These are phyloP conservation scores for Drosophila mauritiana DNA, from an alignment of 1,140 invertebrate species.

Conservation along the genomic window DNA sequence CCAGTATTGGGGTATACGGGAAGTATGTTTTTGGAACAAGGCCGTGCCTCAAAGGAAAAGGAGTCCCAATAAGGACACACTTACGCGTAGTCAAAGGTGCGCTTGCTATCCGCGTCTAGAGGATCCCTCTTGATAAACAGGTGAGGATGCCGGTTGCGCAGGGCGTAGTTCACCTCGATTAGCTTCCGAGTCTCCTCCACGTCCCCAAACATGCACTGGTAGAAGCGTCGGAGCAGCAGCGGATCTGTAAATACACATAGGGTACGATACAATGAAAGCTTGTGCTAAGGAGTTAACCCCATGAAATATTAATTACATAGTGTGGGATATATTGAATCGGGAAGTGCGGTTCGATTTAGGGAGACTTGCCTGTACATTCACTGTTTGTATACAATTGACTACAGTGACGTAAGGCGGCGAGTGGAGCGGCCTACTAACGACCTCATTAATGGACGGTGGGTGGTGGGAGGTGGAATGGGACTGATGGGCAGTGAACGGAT, in stretches of 20 bases:
- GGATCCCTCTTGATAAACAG: constrained; percentile 89
- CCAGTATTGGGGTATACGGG: background rate
- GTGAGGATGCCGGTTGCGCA: constrained; percentile 88
- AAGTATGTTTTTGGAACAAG: too few relatives aligned
- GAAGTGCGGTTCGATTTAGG: background rate
- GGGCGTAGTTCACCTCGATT: constrained; percentile 88
- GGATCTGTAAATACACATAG: constrained; percentile 49
- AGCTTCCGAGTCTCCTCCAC: constrained; percentile 87
- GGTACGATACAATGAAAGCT: too few relatives aligned
- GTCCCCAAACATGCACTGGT: constrained; percentile 85
- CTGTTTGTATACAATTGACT: constrained; percentile 22
- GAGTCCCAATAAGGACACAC: background rate
- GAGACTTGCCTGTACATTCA: background rate
- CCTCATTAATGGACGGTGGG: constrained; percentile 56
- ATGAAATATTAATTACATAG: too few relatives aligned
- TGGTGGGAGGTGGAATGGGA: background rate
- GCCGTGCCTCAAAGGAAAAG: too few relatives aligned
- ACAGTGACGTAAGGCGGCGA: constrained; percentile 57
- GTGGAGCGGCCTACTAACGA: constrained; percentile 61
- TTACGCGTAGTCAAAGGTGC: constrained; percentile 80
- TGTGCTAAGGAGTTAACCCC: too few relatives aligned
- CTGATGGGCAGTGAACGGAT: constrained; percentile 15
- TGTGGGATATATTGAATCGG: too few relatives aligned
- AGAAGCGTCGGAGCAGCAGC: constrained; percentile 74
- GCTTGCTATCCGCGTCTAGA: constrained; percentile 65